phyloP scores from a whole-genome alignment of 30 jellyfish, hydroid and myxozoan genomes.

The Aurelia coerulea region DNA sequence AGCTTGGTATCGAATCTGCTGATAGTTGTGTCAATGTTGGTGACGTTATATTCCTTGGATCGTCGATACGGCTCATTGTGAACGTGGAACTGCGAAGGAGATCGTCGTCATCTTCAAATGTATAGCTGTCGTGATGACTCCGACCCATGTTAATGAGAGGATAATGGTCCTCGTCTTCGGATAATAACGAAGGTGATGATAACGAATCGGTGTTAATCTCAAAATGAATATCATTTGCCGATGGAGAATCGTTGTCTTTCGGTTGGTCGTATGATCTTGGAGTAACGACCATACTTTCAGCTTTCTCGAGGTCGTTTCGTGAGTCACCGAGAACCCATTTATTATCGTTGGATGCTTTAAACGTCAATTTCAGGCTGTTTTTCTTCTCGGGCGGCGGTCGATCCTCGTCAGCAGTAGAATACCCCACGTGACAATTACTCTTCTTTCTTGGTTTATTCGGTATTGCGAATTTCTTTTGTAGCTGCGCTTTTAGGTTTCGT shows the following conservation, averaged over 20 bases:
- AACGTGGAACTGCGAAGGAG: constrained; percentile 62
- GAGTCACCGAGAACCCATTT: constrained; percentile 30
- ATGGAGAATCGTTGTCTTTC: constrained; percentile 8
- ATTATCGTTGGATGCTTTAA: constrained; percentile 16
- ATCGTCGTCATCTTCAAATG: constrained; percentile 84
- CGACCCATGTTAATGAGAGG: constrained; percentile 70
- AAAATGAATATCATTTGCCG: constrained; percentile 24
- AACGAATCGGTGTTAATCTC: constrained; percentile 75
- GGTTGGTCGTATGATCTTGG: constrained; percentile 32
- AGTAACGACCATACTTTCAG: constrained; percentile 9
- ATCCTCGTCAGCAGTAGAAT: constrained; percentile 5
- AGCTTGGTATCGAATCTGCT: constrained; percentile 24
- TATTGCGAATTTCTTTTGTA: constrained; percentile 87
- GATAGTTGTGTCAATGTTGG: constrained; percentile 88
- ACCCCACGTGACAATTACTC: constrained; percentile 50
- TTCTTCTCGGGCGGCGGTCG: constrained; percentile 24
- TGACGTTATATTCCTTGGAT: constrained; percentile 73
- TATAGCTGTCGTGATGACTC: constrained; percentile 69
- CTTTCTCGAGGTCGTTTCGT: constrained; percentile 8
- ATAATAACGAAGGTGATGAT: constrained; percentile 76
- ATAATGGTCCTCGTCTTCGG: constrained; percentile 78
- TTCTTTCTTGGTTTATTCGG: constrained; percentile 72
- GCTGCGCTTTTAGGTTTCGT: constrained; percentile 75
- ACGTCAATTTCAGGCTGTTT: constrained; percentile 26
- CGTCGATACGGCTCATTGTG: constrained; percentile 34